These are phyloP conservation scores for Caenorhabditis tropicalis DNA, from an alignment of 1,140 invertebrate genomes.

Conservation along the genomic window DNA sequence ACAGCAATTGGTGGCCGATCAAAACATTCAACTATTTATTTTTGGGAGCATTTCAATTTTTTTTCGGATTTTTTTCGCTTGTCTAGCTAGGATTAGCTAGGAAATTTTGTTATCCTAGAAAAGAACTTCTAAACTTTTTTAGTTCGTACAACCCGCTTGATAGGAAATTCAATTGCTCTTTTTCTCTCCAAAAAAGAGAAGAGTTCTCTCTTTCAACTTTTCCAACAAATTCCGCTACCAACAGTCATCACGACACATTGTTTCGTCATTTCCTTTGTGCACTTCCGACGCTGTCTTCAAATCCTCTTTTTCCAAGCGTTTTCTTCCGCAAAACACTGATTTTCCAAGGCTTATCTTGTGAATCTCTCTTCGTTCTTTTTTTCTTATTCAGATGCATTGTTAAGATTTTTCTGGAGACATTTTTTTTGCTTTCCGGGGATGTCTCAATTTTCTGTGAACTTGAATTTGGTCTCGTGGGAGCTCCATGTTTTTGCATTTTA, in stretches of 20 bases:
- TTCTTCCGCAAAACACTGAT: conserved; percentile 8
- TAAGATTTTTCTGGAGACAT: conserved; percentile 14
- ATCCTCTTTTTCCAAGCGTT: neutral
- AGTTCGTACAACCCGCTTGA: too few species aligned
- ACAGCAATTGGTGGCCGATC: neutral
- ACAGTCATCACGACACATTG: conserved; percentile 23
- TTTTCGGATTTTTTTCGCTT: too few species aligned
- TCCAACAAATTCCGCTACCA: neutral
- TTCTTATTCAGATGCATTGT: neutral
- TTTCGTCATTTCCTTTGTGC: conserved; percentile 21
- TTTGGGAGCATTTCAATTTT: too few species aligned
- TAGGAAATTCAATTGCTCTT: too few species aligned
- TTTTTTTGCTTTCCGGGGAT: neutral
- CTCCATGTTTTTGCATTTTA: neutral
- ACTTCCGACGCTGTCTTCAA: neutral
- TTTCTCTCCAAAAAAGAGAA: too few species aligned
- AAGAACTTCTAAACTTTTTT: too few species aligned
- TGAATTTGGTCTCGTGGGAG: neutral
- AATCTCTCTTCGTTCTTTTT: neutral
- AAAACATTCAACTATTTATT: neutral
- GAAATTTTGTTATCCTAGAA: too few species aligned
- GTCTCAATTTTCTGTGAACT: neutral
- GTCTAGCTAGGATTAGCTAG: too few species aligned
- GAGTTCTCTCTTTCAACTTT: neutral
- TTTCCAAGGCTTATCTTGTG: neutral